Conservation (phyloP, 2,888 invertebrate genomes). For the Pammene aurita region DNA sequence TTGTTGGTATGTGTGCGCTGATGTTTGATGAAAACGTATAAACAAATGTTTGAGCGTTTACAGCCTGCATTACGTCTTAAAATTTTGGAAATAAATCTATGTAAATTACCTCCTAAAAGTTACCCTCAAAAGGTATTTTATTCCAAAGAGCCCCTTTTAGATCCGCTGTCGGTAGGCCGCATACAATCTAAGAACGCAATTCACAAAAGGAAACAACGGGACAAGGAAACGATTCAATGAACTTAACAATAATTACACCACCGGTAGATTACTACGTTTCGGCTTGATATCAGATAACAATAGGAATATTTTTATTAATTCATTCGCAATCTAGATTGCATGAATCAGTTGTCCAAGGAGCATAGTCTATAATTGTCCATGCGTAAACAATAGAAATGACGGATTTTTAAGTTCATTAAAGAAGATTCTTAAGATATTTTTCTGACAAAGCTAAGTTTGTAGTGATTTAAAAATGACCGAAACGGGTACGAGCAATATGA, state of each 20-base stretch:
- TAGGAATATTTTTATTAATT: slow-evolving; percentile 62
- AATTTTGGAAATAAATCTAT: no score
- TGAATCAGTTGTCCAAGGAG: slow-evolving; percentile 37
- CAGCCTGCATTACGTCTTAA: no score
- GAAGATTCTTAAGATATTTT: not conserved
- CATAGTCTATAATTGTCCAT: slow-evolving; percentile 8
- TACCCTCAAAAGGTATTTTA: no score
- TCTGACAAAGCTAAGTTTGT: slow-evolving; percentile 9
- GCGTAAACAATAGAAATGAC: slow-evolving; percentile 29
- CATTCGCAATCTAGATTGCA: slow-evolving; percentile 72
- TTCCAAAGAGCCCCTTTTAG: not conserved
- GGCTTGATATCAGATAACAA: slow-evolving; percentile 65
- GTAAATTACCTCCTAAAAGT: no score
- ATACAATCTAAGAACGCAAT: not conserved
- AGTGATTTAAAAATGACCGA: slow-evolving; percentile 58
- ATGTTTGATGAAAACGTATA: no score
- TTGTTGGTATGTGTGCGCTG: no score
- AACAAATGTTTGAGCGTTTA: no score
- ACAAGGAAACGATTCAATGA: slow-evolving; percentile 48
- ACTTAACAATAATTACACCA: slow-evolving; percentile 60
- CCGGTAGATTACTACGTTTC: slow-evolving; percentile 59
- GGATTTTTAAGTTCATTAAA: slow-evolving; percentile 39
- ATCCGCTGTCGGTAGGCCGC: not conserved
- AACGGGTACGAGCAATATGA: slow-evolving; percentile 50
- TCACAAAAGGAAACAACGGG: slow-evolving; percentile 22